phyloP scores from a whole-genome alignment of 2,113 vertebrate genomes.

The Ariopsis seemanni region DNA sequence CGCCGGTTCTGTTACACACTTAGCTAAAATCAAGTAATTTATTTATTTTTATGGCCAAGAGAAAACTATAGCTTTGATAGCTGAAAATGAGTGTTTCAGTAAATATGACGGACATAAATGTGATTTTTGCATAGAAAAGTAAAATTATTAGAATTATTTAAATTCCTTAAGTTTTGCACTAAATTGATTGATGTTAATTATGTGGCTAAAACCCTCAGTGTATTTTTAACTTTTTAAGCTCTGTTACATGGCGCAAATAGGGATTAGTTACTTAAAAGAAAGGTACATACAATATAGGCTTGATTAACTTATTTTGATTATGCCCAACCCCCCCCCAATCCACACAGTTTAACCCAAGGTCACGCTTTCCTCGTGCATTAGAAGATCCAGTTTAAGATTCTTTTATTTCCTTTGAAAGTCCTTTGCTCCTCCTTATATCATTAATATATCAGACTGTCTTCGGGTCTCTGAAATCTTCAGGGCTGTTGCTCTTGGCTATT shows the following conservation, averaged over 20 bases:
- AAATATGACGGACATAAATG: too few species aligned
- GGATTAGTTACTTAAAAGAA: not conserved
- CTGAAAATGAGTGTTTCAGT: too few species aligned
- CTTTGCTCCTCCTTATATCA: not conserved
- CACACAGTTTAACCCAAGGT: too few species aligned
- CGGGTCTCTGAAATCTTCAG: not conserved
- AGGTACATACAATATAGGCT: too few species aligned
- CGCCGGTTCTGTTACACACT: not conserved
- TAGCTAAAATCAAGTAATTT: not conserved
- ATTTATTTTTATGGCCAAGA: not conserved
- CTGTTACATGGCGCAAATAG: not conserved
- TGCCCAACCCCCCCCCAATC: too few species aligned
- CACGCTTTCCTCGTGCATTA: too few species aligned
- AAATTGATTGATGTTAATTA: not conserved
- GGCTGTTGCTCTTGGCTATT: not conserved
- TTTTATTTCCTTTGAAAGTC: not conserved
- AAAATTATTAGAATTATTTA: not conserved
- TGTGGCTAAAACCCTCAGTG: not conserved
- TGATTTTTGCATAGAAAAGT: not conserved
- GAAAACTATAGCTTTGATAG: not conserved
- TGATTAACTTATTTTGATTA: too few species aligned
- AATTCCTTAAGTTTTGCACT: not conserved
- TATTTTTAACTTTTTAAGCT: not conserved
- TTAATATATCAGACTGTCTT: not conserved
- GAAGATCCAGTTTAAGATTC: not conserved